Percentiles rank a stretch among this genome's conserved stretches.
phyloP scores from a whole-genome alignment of 2,113 vertebrate species.

The Gallinago paraguaiae region DNA sequence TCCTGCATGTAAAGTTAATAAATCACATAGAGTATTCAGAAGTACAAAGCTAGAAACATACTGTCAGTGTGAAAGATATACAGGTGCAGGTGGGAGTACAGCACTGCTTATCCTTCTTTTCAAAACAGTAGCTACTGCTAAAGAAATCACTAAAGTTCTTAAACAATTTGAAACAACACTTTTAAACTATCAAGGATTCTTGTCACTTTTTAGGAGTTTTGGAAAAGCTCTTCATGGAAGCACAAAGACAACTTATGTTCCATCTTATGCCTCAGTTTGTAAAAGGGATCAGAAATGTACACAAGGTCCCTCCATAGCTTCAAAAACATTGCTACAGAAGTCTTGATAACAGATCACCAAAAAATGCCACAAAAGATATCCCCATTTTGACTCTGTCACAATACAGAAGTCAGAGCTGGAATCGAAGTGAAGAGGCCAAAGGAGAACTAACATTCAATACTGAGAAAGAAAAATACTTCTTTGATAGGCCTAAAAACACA shows the following conservation, averaged over 20 bases:
- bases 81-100: background rate
- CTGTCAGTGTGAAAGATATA: background rate
- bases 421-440: accelerated
- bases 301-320: background rate
- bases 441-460: background rate
- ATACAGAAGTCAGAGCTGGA: background rate
- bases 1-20: background rate
- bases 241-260: background rate
- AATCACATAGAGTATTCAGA: background rate
- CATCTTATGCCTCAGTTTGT: background rate
- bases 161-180: background rate
- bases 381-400: background rate
- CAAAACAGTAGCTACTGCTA: background rate
- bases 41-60: background rate
- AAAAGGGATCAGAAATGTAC: background rate
- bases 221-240: background rate
- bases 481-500: background rate
- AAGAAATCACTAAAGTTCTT: background rate
- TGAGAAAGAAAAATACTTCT: background rate
- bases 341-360: background rate
- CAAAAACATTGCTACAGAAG: background rate
- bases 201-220: background rate
- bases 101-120: background rate
- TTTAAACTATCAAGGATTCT: background rate
- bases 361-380: background rate